phyloP scores from a whole-genome alignment of 2,797 vertebrate species.

The Notamacropus eugenii region DNA sequence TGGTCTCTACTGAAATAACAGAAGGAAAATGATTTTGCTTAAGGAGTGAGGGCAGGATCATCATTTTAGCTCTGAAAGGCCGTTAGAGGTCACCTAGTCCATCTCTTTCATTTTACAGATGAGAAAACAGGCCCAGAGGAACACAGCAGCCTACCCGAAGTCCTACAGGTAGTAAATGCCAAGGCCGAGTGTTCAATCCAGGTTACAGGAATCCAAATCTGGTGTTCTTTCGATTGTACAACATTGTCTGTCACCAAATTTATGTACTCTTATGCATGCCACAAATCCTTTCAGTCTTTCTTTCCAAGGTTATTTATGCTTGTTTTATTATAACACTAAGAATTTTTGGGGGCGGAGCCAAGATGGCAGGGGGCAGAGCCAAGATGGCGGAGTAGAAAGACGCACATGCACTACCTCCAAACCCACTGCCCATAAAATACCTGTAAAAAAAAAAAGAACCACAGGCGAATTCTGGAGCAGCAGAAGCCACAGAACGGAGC shows the following conservation, averaged over 20 bases:
- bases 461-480: too few species aligned
- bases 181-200: neutral
- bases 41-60: neutral
- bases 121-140: neutral
- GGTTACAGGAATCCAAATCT: neutral
- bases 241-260: neutral
- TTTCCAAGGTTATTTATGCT: neutral
- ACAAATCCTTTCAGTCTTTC: neutral
- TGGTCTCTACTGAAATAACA: neutral
- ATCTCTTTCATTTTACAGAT: neutral
- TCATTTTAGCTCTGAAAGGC: constrained; percentile 8
- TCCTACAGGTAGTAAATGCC: neutral
- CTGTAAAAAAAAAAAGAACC: too few species aligned
- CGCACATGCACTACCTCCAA: too few species aligned
- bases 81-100: too few species aligned
- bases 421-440: too few species aligned
- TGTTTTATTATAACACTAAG: neutral
- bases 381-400: too few species aligned
- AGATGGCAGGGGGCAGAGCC: too few species aligned
- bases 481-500: too few species aligned
- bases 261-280: neutral
- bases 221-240: neutral
- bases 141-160: neutral
- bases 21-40: neutral
- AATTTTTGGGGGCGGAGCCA: too few species aligned